Conservation (phyloP, 2,797 vertebrate species). For the Acanthurus leucopareius region DNA sequence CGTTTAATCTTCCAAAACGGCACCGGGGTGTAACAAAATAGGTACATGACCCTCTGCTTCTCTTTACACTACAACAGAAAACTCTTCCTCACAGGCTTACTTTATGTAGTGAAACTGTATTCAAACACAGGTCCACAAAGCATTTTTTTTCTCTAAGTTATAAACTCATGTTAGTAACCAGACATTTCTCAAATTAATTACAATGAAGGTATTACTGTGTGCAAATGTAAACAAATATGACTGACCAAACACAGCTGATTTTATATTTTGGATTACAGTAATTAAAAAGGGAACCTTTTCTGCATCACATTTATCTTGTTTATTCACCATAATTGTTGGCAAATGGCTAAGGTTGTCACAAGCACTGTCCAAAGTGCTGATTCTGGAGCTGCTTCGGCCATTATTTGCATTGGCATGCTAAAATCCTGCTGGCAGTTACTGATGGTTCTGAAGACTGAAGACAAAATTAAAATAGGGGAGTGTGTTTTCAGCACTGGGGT, state of each 20-base stretch:
- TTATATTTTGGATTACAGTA: neutral
- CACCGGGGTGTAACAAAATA: slow-evolving; percentile 5
- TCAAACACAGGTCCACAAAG: neutral
- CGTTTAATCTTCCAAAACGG: slow-evolving; percentile 29
- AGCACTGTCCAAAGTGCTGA: neutral
- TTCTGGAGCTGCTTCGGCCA: neutral
- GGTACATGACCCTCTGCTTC: slow-evolving; percentile 12
- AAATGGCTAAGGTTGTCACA: neutral
- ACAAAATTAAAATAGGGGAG: neutral
- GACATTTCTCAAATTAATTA: neutral
- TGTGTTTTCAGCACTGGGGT: neutral
- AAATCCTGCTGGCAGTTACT: slow-evolving; percentile 5
- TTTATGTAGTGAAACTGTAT: neutral
- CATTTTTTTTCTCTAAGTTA: too few relatives aligned
- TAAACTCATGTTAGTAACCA: neutral
- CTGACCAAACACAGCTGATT: neutral
- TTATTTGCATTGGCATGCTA: slow-evolving; percentile 7
- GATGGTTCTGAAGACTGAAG: neutral
- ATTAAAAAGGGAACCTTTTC: neutral
- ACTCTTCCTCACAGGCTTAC: neutral
- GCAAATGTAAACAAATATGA: neutral
- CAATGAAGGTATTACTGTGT: neutral
- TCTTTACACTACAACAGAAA: neutral
- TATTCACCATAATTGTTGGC: neutral
- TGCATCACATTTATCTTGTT: neutral